Evolutionary conservation across 2,113 vertebrate genomes (phyloP), one percentile per base, ranked within the genome.

Genomic region (Dinomys branickii): DNA sequence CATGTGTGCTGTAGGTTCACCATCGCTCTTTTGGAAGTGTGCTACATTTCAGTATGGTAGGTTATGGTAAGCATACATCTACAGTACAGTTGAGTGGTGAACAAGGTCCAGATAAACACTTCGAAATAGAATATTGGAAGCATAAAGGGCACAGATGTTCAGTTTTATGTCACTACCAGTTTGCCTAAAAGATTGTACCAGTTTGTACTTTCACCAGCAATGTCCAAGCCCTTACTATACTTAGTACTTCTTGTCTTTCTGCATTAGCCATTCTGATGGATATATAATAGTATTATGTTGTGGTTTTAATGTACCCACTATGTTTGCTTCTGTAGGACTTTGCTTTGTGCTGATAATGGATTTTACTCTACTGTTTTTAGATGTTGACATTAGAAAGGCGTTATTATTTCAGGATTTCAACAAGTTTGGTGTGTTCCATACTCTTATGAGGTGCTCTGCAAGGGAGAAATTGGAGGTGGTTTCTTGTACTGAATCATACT

Each of bases 321-420:
- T 82, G 26, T 75, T 80, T 87, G 71, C 41, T 88, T 93, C 50
- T 81, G 59, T 88, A 38, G 33, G 67, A 44, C 78, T 94, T 91
- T 58, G 26, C 67, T 88, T 78, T 88, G 54, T 91, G 33, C 52
- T 83, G 71, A 16, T 75, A 33, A n/a, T 61, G 33, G 82, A 52
- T 19, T 80, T 26, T 82, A 52, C 75, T 77, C 75, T 13, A 73
- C 52, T n/a, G 20, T 47, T 65, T 94, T 80, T 54, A 84, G 75
- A 85, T 44, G 17, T 12, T 56, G 58, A 88, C 63, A 44, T 90
- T 87, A 80, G 84, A 93, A 77, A 69, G 24, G 56, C 61, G 67
- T 88, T 78, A 59, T 52, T 92, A 78, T 92, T 85, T 93, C 54
- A 88, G 81, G 61, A 81, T 93, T 96, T 77, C 52, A 24, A 41